Evolutionary conservation across 2,113 vertebrate species (phyloP).

Genomic region (Acrocephalus kingi): DNA sequence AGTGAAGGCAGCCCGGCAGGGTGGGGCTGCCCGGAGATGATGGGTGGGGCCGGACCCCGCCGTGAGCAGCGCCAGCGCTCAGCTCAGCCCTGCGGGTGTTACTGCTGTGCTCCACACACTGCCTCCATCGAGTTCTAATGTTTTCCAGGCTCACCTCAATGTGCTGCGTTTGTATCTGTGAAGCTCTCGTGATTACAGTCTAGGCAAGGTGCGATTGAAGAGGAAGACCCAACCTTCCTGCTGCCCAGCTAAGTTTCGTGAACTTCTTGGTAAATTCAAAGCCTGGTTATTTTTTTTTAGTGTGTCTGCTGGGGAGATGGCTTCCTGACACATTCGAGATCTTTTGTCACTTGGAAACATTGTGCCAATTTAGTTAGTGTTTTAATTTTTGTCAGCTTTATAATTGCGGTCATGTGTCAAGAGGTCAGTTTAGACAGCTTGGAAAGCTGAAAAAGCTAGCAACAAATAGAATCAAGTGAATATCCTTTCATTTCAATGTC

Average conservation of each 20-base stretch:
- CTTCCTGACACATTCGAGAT: background rate
- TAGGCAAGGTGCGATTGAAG: background rate
- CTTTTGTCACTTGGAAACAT: background rate
- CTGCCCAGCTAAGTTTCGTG: background rate
- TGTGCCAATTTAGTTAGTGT: background rate
- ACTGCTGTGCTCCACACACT: background rate
- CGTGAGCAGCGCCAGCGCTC: rapidly evolving
- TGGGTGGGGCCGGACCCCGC: background rate
- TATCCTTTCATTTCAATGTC: conserved; percentile 5
- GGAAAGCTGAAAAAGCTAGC: conserved; percentile 32
- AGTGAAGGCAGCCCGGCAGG: rapidly evolving
- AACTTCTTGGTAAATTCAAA: background rate
- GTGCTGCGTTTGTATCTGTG: background rate
- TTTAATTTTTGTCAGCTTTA: conserved; percentile 34
- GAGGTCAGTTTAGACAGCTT: conserved; percentile 28
- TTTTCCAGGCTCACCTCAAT: background rate
- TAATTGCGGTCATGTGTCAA: conserved; percentile 34
- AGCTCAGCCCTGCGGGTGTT: background rate
- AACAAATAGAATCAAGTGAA: conserved; percentile 58
- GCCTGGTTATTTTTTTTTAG: background rate
- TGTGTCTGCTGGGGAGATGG: background rate
- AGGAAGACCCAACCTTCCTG: background rate
- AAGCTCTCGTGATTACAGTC: background rate
- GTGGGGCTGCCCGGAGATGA: too few species aligned
- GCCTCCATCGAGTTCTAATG: rapidly evolving